phyloP scores from a whole-genome alignment of 2,888 invertebrate genomes.

The Tenthredo amoena region DNA sequence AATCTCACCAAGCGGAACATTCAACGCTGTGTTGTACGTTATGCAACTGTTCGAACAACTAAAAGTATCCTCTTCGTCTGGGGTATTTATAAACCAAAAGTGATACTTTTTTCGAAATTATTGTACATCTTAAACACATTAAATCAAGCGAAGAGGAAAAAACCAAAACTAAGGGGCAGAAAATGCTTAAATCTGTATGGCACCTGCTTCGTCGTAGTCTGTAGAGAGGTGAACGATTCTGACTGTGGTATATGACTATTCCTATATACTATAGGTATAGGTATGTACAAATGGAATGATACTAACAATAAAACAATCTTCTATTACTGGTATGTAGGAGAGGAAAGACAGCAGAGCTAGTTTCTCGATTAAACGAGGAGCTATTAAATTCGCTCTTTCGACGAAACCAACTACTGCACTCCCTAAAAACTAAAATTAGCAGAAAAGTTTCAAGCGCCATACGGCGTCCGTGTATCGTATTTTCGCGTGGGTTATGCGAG shows the following conservation, averaged over 20 bases:
- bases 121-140: neutral
- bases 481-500: conserved; percentile 39
- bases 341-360: neutral
- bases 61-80: neutral
- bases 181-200: neutral
- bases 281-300: neutral
- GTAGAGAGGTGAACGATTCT: neutral
- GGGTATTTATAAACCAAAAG: conserved; percentile 6
- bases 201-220: neutral
- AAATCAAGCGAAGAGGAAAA: neutral
- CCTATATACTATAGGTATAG: neutral
- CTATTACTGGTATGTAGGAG: neutral
- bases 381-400: conserved; percentile 13
- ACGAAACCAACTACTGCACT: conserved; percentile 35
- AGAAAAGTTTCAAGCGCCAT: conserved; percentile 31
- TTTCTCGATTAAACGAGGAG: conserved; percentile 24
- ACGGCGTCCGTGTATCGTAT: conserved; percentile 42
- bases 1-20: conserved; percentile 42
- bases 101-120: neutral
- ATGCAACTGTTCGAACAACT: conserved; percentile 26
- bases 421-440: conserved; percentile 45
- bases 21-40: neutral
- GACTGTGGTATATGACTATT: conserved; percentile 4
- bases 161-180: neutral
- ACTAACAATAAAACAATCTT: neutral